A percentile compares a stretch with the other conserved stretches of the same genome.
Conservation (phyloP, 1,140 invertebrate genomes). For the Chelonus insularis region DNA sequence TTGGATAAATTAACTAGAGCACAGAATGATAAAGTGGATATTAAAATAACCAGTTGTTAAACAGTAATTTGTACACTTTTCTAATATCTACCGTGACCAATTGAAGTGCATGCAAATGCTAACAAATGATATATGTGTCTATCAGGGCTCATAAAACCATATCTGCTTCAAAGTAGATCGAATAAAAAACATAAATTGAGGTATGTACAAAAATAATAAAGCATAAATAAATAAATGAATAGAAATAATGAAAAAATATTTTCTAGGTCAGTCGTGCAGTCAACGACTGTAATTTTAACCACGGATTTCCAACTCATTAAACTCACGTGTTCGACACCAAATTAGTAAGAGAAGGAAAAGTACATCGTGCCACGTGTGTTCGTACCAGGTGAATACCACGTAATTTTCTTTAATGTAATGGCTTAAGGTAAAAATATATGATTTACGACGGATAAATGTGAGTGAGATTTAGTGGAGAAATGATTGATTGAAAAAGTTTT, state of each 20-base stretch:
- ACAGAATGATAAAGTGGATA: too few relatives aligned
- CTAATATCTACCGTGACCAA: too few relatives aligned
- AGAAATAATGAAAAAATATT: constrained; percentile 9
- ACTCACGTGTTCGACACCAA: constrained; percentile 3
- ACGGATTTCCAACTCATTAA: constrained; percentile 25
- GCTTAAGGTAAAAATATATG: background rate
- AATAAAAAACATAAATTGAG: background rate
- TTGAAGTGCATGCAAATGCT: too few relatives aligned
- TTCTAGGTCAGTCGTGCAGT: constrained; percentile 22
- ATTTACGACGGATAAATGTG: too few relatives aligned
- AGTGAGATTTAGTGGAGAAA: too few relatives aligned
- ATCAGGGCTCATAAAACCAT: too few relatives aligned
- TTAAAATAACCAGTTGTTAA: too few relatives aligned
- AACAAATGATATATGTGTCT: too few relatives aligned
- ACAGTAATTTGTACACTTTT: too few relatives aligned
- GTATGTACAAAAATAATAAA: background rate
- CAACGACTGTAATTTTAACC: constrained; percentile 22
- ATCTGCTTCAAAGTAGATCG: too few relatives aligned
- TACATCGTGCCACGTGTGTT: background rate
- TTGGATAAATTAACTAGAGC: too few relatives aligned
- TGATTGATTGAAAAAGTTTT: too few relatives aligned
- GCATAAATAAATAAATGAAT: constrained; percentile 8
- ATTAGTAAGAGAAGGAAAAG: background rate
- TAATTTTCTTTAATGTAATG: background rate
- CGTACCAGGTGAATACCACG: background rate